A percentile compares a stretch with the other conserved stretches of the same genome.
Conservation (phyloP, 1,140 invertebrate genomes). For the Hyles vespertilio region DNA sequence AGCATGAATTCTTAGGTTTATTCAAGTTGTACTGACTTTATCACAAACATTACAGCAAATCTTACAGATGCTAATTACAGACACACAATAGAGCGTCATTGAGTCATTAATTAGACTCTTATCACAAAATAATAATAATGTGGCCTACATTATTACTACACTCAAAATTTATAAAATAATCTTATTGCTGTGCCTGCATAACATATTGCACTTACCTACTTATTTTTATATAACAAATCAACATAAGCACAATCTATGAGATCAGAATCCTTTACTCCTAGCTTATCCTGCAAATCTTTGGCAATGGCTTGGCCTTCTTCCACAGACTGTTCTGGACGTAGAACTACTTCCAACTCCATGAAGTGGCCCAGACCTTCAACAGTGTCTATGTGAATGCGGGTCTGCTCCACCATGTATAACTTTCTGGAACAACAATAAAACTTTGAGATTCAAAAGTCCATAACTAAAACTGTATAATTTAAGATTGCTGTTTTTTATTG, state of each 20-base stretch:
- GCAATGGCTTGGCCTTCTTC: constrained; percentile 85
- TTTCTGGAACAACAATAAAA: constrained; percentile 64
- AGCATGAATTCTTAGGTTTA: too few relatives aligned
- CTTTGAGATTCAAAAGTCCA: neutral
- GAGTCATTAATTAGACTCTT: too few relatives aligned
- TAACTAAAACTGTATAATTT: too few relatives aligned
- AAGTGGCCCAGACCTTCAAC: constrained; percentile 89
- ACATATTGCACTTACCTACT: too few relatives aligned
- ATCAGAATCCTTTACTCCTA: constrained; percentile 82
- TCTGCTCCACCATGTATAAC: constrained; percentile 88
- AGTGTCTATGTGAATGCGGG: constrained; percentile 91
- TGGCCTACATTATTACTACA: neutral
- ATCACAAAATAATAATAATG: neutral
- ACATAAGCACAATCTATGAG: constrained; percentile 87
- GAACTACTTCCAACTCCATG: constrained; percentile 92
- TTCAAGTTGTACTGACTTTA: too few relatives aligned
- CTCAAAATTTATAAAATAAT: neutral
- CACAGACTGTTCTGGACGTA: constrained; percentile 80
- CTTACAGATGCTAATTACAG: too few relatives aligned
- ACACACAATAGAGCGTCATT: too few relatives aligned
- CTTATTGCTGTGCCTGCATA: too few relatives aligned
- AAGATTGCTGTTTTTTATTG: too few relatives aligned
- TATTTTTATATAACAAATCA: constrained; percentile 72
- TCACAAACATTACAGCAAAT: too few relatives aligned
- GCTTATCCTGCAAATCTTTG: constrained; percentile 80